Evolutionary conservation across 1,140 invertebrate species (phyloP), one percentile per base, ranked within the genome.

Genomic region (Ylistrum balloti): DNA sequence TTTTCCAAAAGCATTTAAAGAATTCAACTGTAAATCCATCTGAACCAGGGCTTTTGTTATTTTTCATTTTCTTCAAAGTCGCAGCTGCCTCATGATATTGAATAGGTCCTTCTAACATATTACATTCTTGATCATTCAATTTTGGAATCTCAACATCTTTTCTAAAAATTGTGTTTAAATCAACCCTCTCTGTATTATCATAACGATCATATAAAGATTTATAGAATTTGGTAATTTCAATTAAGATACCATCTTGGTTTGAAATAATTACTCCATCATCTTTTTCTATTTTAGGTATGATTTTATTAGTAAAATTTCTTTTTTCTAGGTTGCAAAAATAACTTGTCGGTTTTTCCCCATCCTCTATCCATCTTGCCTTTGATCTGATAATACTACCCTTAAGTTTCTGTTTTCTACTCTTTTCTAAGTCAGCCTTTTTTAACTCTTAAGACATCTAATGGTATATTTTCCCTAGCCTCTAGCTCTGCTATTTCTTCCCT

Each of bases 21-120:
- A 93, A 93, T 85, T 93, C 93, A 41, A 88, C 56, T 5, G 89
- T 74, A 41, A 92, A 88, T 5, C 93, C 93, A 88, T 93, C 93
- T n/a, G 38, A n/a, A 33, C 90, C 91, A 15, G 35, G 35, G 13
- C 35, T 38, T 38, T 38, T 38, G 35, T 13, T 38, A 38, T 38
- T 38, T 38, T 38, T 38, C 35, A 38, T 38, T 5, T 38, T 38
- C 13, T 38, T 38, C 5, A 38, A 13, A 38, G 35, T 38, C 13
- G 5, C 13, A 38, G 35, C 35, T 38, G 35, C 35, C 13, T 38
- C 35, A 38, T 38, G 35, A 38, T 38, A 38, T 38, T 7, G 35
- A 13, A 38, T 38, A 38, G 35, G 35, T 38, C 88, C 88, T 86
- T 89, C 88, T 35, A 89, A 28, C 33, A 33, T 28, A 0, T 41